These are phyloP conservation scores for Conus betulinus DNA, from an alignment of 1,140 invertebrate species.

Conservation along the genomic window DNA sequence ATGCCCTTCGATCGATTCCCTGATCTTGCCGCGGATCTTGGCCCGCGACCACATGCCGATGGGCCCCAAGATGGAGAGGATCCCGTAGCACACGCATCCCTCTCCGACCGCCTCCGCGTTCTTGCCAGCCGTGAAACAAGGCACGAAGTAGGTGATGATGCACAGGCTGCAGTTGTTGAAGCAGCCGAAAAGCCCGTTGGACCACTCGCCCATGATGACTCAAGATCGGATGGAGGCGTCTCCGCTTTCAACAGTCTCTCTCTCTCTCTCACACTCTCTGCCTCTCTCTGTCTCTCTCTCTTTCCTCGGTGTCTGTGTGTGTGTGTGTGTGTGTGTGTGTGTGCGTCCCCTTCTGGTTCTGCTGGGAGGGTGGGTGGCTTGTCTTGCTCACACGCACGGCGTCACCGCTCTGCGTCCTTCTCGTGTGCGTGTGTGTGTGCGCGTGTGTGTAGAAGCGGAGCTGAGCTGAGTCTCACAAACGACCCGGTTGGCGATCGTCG, in stretches of 20 bases:
- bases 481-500: too few relatives aligned
- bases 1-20: conserved; percentile 57
- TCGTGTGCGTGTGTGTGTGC: too few relatives aligned
- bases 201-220: conserved; percentile 59
- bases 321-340: too few relatives aligned
- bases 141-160: conserved; percentile 66
- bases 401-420: too few relatives aligned
- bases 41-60: conserved; percentile 34
- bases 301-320: not conserved
- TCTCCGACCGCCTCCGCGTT: conserved; percentile 68
- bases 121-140: conserved; percentile 65
- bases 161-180: conserved; percentile 65
- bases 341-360: too few relatives aligned
- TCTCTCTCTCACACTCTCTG: not conserved
- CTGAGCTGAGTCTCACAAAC: too few relatives aligned
- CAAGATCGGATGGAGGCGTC: not conserved
- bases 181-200: conserved; percentile 66
- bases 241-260: not conserved
- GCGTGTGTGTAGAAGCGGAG: too few relatives aligned
- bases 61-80: conserved; percentile 44
- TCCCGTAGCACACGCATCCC: conserved; percentile 61
- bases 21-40: conserved; percentile 52
- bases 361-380: too few relatives aligned
- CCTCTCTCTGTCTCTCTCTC: not conserved
- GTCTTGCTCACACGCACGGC: too few relatives aligned